Conservation (phyloP, 23 tunicate species). For the Trididemnum miniatum region DNA sequence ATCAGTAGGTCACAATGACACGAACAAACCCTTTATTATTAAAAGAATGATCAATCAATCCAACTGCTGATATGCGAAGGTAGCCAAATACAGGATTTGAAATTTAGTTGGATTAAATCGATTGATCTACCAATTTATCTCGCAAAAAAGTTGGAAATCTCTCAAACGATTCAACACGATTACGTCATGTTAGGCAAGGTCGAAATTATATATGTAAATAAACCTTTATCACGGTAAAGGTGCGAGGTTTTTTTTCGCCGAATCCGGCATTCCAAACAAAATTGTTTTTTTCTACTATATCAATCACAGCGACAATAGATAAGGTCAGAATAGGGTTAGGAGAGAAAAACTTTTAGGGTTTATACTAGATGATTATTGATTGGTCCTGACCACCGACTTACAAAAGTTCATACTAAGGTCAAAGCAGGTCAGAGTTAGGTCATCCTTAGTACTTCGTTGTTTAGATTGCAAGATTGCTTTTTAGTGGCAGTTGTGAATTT, state of each 20-base stretch:
- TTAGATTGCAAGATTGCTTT: no score
- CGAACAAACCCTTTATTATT: neutral
- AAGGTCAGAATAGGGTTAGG: constrained; percentile 14
- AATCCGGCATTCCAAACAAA: neutral
- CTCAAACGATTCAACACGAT: neutral
- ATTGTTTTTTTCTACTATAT: neutral
- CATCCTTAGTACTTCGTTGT: neutral
- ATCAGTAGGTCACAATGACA: neutral
- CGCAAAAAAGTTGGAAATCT: neutral
- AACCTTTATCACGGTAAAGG: neutral
- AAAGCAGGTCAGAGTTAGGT: constrained; percentile 1
- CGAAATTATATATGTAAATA: neutral
- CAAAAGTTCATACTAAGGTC: constrained; percentile 1
- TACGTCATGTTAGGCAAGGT: neutral
- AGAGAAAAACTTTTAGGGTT: constrained; percentile 6
- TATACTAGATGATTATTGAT: neutral
- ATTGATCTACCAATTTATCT: no score
- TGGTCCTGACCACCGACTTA: neutral
- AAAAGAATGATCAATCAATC: neutral
- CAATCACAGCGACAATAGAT: neutral
- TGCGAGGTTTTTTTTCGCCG: no score
- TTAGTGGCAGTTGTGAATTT: neutral
- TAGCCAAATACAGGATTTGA: neutral
- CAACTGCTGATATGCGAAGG: neutral
- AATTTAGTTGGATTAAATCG: no score